These are phyloP conservation scores for human DNA, from an alignment of 2,113 vertebrate species.

Conservation along the genomic window DNA sequence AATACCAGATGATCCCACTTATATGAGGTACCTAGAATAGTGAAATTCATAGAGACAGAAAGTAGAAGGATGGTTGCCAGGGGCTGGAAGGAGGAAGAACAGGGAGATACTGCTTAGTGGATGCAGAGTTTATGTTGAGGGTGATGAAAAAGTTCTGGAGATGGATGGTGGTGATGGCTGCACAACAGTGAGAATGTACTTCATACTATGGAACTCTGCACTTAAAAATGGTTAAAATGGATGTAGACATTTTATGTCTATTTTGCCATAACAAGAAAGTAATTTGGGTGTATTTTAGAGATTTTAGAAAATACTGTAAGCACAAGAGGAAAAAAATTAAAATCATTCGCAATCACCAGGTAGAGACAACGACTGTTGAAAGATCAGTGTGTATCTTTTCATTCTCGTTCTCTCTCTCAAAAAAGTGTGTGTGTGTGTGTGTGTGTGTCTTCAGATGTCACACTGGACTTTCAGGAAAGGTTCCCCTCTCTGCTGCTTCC, in stretches of 20 bases:
- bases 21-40: not conserved
- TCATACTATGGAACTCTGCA: not conserved
- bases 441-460: not conserved
- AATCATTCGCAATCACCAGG: not conserved
- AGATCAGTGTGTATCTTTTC: not conserved
- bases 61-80: not conserved
- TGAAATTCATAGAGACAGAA: not conserved
- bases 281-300: not conserved
- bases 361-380: not conserved
- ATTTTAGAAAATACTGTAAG: conserved; percentile 18
- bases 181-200: not conserved
- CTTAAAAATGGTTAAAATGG: not conserved
- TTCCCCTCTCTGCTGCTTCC: not conserved
- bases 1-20: not conserved
- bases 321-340: not conserved
- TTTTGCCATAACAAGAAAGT: not conserved
- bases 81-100: not conserved
- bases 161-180: not conserved
- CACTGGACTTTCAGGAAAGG: not conserved
- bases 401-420: not conserved
- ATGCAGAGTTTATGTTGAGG: not conserved
- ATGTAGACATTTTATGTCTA: not conserved
- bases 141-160: not conserved
- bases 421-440: not conserved
- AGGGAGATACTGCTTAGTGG: not conserved